A percentile compares a stretch with the other conserved stretches of the same genome.
Conservation (phyloP, 2,888 invertebrate genomes). For the Parapristionchus giblindavisi region DNA sequence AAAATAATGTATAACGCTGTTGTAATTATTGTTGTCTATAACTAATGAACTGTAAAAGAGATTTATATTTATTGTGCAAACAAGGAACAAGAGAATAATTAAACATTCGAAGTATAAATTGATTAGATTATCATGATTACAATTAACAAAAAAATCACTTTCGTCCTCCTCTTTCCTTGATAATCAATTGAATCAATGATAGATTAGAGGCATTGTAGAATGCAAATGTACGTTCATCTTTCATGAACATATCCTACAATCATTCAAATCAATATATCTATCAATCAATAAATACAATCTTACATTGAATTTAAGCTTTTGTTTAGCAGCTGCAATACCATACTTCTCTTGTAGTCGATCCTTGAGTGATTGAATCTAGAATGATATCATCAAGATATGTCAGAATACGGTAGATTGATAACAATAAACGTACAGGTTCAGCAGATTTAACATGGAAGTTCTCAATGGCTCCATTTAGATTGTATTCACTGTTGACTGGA, state of each 20-base stretch:
- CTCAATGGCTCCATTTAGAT: conserved; percentile 87
- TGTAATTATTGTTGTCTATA: conserved; percentile 39
- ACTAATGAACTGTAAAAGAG: too few species aligned
- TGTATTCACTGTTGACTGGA: conserved; percentile 95
- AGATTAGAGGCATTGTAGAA: conserved; percentile 92
- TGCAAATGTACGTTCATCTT: conserved; percentile 91
- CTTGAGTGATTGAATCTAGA: conserved; percentile 78
- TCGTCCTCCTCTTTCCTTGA: conserved; percentile 96
- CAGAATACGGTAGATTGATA: not conserved
- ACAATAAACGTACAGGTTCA: conserved; percentile 75
- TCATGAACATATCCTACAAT: conserved; percentile 92
- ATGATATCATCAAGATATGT: not conserved
- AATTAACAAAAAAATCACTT: too few species aligned
- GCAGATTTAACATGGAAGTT: conserved; percentile 81
- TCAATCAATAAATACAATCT: not conserved
- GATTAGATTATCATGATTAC: too few species aligned
- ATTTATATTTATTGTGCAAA: too few species aligned
- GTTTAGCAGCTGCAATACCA: conserved; percentile 94
- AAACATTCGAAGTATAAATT: too few species aligned
- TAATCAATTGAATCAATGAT: conserved; percentile 84
- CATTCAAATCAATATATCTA: conserved; percentile 48
- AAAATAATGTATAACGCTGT: conserved; percentile 22
- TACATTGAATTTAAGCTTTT: conserved; percentile 91
- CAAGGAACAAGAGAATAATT: too few species aligned
- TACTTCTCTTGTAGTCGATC: conserved; percentile 84